These are phyloP conservation scores for Oscheius sp. DNA, from an alignment of 2,888 invertebrate genomes.

Conservation along the genomic window DNA sequence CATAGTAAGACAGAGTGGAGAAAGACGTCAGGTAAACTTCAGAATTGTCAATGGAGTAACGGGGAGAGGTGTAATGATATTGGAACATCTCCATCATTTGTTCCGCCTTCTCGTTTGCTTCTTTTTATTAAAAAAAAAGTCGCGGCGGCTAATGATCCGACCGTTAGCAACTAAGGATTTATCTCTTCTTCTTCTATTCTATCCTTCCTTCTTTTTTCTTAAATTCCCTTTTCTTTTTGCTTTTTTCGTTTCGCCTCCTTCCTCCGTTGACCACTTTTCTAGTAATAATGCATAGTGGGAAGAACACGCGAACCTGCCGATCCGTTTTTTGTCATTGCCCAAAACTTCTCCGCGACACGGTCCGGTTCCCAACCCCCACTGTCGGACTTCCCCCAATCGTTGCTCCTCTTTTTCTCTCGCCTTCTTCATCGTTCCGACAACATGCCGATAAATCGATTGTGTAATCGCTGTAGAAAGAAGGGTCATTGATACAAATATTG, in stretches of 20 bases:
- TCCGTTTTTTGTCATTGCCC: conserved; percentile 24
- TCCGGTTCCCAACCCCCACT: conserved; percentile 26
- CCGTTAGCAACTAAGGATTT: too few relatives aligned
- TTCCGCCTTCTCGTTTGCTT: too few relatives aligned
- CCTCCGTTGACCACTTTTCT: not conserved
- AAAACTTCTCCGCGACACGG: conserved; percentile 20
- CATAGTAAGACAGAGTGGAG: too few relatives aligned
- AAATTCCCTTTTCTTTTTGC: not conserved
- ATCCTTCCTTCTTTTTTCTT: too few relatives aligned
- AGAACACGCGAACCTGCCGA: conserved; percentile 24
- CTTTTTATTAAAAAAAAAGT: too few relatives aligned
- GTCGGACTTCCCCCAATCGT: conserved; percentile 18
- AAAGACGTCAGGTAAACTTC: too few relatives aligned
- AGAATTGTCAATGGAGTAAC: too few relatives aligned
- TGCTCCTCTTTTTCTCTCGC: conserved; percentile 22
- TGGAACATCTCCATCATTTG: too few relatives aligned
- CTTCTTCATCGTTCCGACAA: conserved; percentile 12
- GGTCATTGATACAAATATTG: too few relatives aligned
- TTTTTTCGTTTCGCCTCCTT: not conserved
- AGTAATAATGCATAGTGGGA: conserved; percentile 16
- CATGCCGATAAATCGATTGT: not conserved
- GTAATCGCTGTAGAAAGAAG: not conserved
- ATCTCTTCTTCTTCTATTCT: too few relatives aligned
- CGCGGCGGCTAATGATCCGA: too few relatives aligned
- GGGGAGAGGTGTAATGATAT: too few relatives aligned